These are phyloP conservation scores for Gymnoscopelus braueri DNA, from an alignment of 2,797 vertebrate genomes.

Conservation along the genomic window DNA sequence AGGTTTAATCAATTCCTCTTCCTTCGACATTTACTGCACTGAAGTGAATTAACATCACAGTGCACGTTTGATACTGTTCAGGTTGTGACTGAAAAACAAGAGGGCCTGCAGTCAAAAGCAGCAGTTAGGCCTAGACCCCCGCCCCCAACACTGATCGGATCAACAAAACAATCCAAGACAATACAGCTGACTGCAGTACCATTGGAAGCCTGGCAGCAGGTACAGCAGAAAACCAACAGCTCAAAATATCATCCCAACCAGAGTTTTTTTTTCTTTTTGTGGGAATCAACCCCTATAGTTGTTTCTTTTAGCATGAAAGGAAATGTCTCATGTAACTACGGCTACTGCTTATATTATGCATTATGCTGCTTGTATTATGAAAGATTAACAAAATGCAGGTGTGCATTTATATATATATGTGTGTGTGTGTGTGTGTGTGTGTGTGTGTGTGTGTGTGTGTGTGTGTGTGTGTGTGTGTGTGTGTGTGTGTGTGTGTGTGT, in stretches of 20 bases:
- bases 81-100: constrained; percentile 25
- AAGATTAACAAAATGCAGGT: no score
- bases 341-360: no score
- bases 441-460: no score
- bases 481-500: neutral
- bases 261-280: constrained; percentile 12
- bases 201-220: neutral
- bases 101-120: constrained; percentile 55
- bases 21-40: constrained; percentile 39
- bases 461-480: no score
- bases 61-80: constrained; percentile 33
- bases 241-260: constrained; percentile 29
- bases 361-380: no score
- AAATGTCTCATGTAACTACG: no score
- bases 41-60: constrained; percentile 48
- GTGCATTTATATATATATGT: neutral
- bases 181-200: constrained; percentile 30
- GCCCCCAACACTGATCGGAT: constrained; percentile 24
- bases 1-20: constrained; percentile 5
- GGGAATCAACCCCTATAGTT: no score
- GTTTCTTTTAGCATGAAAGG: no score
- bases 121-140: constrained; percentile 24
- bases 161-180: constrained; percentile 27
- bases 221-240: constrained; percentile 14
- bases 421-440: no score